These are phyloP conservation scores for Psittacula cyanocephala DNA, from an alignment of 2,113 vertebrate genomes.

Conservation along the genomic window DNA sequence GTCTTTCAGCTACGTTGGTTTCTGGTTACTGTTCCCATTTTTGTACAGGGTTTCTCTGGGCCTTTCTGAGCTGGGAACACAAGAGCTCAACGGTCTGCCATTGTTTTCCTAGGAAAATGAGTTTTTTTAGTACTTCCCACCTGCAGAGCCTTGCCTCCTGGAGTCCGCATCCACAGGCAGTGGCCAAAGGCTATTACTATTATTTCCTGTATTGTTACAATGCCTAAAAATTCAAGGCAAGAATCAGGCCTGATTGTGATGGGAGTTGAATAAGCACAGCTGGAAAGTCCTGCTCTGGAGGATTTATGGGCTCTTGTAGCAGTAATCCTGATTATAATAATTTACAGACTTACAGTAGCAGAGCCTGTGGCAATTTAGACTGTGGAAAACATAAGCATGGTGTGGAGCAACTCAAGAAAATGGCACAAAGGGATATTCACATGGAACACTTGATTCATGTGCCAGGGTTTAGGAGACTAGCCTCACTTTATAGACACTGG, in stretches of 20 bases:
- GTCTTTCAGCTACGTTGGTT: neutral
- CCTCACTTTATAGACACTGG: neutral
- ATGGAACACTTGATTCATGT: neutral
- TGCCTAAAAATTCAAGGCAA: neutral
- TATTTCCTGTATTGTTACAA: neutral
- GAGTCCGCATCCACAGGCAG: neutral
- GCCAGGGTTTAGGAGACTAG: neutral
- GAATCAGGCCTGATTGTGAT: neutral
- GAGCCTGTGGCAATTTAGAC: neutral
- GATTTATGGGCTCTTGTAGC: neutral
- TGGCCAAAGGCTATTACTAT: neutral
- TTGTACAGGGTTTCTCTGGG: neutral
- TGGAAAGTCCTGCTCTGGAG: neutral
- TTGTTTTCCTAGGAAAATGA: neutral
- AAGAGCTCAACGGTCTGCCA: neutral
- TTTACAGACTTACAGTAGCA: neutral
- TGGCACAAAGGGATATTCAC: neutral
- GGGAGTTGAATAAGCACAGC: neutral
- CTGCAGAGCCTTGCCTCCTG: neutral
- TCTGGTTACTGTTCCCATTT: neutral
- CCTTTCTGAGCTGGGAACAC: neutral
- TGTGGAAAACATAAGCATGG: neutral
- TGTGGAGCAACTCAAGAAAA: neutral
- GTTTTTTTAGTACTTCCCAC: neutral
- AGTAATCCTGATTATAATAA: neutral